These are phyloP conservation scores for Amniataba percoides DNA, from an alignment of 2,797 vertebrate genomes.

Conservation along the genomic window DNA sequence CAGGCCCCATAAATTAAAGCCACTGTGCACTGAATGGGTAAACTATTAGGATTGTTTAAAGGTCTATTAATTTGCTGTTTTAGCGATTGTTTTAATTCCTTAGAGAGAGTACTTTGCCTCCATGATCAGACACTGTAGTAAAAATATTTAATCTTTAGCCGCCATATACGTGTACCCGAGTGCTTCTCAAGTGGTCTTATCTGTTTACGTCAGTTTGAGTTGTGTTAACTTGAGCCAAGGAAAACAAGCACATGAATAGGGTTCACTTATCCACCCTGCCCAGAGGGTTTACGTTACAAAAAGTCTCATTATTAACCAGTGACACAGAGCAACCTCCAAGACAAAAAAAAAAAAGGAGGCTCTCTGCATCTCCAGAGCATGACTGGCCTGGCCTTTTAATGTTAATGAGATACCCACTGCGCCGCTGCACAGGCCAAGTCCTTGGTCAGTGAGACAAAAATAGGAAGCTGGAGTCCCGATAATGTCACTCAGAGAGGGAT, in stretches of 20 bases:
- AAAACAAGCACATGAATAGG: slow-evolving; percentile 38
- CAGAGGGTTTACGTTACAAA: slow-evolving; percentile 47
- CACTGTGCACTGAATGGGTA: not conserved
- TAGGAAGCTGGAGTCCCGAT: slow-evolving; percentile 64
- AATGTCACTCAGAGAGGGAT: slow-evolving; percentile 70
- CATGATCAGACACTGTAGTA: not conserved
- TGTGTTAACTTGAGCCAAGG: slow-evolving; percentile 28
- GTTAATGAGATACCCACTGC: slow-evolving; percentile 67
- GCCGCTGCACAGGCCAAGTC: slow-evolving; percentile 48
- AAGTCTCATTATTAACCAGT: slow-evolving; percentile 67
- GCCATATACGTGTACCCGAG: not conserved
- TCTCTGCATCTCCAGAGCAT: slow-evolving; percentile 44
- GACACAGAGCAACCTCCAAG: slow-evolving; percentile 51
- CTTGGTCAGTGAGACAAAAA: slow-evolving; percentile 72
- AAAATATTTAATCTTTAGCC: not conserved
- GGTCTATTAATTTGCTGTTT: not conserved
- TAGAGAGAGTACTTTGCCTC: not conserved
- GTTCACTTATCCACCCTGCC: slow-evolving; percentile 53
- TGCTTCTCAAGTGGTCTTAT: not conserved
- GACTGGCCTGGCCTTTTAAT: slow-evolving; percentile 66
- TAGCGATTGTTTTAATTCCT: not conserved
- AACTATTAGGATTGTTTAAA: slow-evolving; percentile 1
- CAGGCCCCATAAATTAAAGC: slow-evolving; percentile 1
- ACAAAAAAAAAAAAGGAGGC: slow-evolving; percentile 6
- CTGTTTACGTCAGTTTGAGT: not conserved